Base-by-base conservation (phyloP, 1,140 invertebrate genomes). In the Paraescarpia echinospica region DNA sequence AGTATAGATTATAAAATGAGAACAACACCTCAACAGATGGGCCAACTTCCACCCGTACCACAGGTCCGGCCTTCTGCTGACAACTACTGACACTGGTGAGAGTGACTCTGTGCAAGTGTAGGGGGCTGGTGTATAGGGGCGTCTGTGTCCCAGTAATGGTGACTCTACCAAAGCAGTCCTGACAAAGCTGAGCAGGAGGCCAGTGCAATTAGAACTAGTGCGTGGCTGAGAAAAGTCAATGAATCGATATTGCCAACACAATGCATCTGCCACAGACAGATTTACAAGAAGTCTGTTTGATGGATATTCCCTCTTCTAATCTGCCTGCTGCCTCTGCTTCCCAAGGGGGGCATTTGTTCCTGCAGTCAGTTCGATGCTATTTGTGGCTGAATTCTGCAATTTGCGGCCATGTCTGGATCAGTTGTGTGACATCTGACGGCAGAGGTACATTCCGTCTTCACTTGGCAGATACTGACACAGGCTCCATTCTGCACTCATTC, bases 251-350 rank as follows among this genome's bases (percentile, higher is more conserved):
- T 27, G 9, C 12, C 22, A 18, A 77, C 59, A 77, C 59, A 77
- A 12, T 77, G 59, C 12, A 27, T 77, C 59, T 31, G 59, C 59
- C 59, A 77, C 59, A 77, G 59, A 31, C 59, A 27, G 59, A 77
- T 77, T 77, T 77, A 77, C 59, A 77, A 77, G 59, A 77, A 77
- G 59, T 77, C 59, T 31, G 59, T 77, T 77, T 77, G 59, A 77
- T 77, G 59, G 59, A 77, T 77, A 27, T 12, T 77, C 59, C 59
- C 59, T 77, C 59, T 77, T 77, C 59, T 77, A 77, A 77, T 77
- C 27, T 77, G 22, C 59, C 59, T 18, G 22, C 59, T 77, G 59
- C 59, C 59, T 77, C 8, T 77, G 59, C 8, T 77, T 22, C 22
- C 59, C 59, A 6, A 22, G 27, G 59, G 59, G 59, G 59, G 22